Conservation (phyloP, 2,888 invertebrate genomes). For the Drosophila rubida region DNA sequence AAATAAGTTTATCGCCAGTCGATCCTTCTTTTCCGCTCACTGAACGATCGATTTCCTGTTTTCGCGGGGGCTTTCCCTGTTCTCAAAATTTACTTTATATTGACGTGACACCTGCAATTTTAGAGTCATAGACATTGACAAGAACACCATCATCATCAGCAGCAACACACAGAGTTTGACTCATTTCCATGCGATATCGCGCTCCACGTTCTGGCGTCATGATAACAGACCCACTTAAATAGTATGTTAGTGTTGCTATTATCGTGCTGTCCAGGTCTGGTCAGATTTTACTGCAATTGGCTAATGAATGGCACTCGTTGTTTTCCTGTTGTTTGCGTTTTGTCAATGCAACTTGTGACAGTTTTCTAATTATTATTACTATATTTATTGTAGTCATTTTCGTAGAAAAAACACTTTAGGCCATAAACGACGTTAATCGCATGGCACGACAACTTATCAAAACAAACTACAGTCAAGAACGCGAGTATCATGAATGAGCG, state of each 20-base stretch:
- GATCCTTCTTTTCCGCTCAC: not conserved
- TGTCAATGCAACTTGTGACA: slow-evolving; percentile 44
- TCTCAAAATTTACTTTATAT: slow-evolving; percentile 1
- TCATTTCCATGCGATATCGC: slow-evolving; percentile 65
- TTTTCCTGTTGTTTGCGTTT: slow-evolving; percentile 37
- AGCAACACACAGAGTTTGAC: slow-evolving; percentile 35
- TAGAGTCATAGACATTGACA: not conserved
- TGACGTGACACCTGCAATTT: slow-evolving; percentile 40
- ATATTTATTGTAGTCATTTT: slow-evolving; percentile 44
- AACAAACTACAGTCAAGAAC: slow-evolving; percentile 10
- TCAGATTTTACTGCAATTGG: slow-evolving; percentile 57
- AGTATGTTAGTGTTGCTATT: not conserved
- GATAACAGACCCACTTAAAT: slow-evolving; percentile 47
- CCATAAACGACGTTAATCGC: slow-evolving; percentile 53
- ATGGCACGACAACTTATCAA: slow-evolving; percentile 32
- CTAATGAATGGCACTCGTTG: slow-evolving; percentile 69
- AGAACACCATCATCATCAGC: slow-evolving; percentile 10
- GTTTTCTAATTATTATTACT: slow-evolving; percentile 49
- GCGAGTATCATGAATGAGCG: slow-evolving; percentile 24
- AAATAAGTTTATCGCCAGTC: not conserved
- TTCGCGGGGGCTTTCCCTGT: not conserved
- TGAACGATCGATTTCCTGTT: slow-evolving; percentile 12
- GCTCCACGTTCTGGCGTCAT: slow-evolving; percentile 15
- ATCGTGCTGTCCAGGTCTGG: slow-evolving; percentile 28
- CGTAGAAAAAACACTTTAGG: slow-evolving; percentile 34